phyloP scores from a whole-genome alignment of 2,113 vertebrate species.

The Uria aalge region DNA sequence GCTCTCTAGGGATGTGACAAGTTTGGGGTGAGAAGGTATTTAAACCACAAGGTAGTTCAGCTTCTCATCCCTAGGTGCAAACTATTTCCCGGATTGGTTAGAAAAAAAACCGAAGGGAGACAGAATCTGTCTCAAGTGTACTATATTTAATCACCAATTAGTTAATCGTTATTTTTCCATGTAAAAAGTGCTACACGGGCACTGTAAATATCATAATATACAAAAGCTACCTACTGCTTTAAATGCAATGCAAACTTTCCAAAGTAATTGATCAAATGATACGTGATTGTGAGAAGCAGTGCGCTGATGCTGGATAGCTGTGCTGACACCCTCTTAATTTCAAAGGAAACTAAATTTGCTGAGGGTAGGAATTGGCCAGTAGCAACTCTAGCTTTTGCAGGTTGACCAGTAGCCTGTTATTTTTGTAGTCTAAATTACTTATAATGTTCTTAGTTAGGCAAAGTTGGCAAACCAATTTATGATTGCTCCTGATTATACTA shows the following conservation, averaged over 20 bases:
- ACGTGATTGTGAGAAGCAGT: not conserved
- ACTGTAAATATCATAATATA: not conserved
- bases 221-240: not conserved
- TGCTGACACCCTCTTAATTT: not conserved
- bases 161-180: not conserved
- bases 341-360: not conserved
- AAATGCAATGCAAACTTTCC: not conserved
- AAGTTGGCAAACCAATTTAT: slow-evolving; percentile 19
- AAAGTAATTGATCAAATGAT: not conserved
- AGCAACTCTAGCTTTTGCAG: not conserved
- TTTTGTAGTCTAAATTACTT: slow-evolving; percentile 19
- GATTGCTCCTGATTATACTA: not conserved
- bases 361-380: not conserved
- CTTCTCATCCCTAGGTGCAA: not conserved
- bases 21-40: not conserved
- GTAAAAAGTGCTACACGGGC: not conserved
- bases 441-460: not conserved
- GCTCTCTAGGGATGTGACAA: not conserved
- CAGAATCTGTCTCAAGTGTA: not conserved
- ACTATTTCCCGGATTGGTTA: not conserved
- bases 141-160: not conserved
- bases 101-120: not conserved
- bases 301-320: not conserved
- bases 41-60: not conserved
- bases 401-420: not conserved